Evolutionary conservation across 2,797 vertebrate species (phyloP).

Genomic region (Arremon aurantiirostris): DNA sequence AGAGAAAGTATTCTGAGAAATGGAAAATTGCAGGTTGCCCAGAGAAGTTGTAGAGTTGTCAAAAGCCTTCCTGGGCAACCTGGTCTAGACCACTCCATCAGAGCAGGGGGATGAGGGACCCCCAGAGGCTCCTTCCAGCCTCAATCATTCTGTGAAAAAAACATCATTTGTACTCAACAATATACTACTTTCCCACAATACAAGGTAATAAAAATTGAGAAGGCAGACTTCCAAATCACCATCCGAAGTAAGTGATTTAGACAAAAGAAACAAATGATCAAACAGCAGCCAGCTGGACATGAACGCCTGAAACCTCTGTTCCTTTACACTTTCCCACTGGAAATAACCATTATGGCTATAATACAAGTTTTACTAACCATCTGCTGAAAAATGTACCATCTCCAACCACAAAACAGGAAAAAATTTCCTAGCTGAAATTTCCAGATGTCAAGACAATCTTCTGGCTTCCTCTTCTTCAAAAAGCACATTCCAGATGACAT

Average conservation of each 20-base stretch:
- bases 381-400: background rate
- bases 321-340: background rate
- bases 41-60: background rate
- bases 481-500: background rate
- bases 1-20: background rate
- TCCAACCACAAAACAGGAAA: background rate
- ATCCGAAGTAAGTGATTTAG: background rate
- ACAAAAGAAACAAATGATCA: background rate
- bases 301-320: background rate
- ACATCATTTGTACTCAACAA: background rate
- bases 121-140: background rate
- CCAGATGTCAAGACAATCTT: background rate
- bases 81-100: no score
- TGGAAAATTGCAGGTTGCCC: background rate
- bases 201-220: background rate
- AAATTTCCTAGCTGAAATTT: background rate
- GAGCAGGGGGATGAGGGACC: background rate
- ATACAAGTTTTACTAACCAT: background rate
- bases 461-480: background rate
- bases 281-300: background rate
- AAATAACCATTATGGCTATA: background rate
- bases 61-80: background rate
- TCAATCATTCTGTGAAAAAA: background rate
- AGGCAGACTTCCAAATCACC: background rate
- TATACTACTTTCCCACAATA: background rate